These are phyloP conservation scores for Vireo griseus DNA, from an alignment of 2,797 vertebrate species.

Conservation along the genomic window DNA sequence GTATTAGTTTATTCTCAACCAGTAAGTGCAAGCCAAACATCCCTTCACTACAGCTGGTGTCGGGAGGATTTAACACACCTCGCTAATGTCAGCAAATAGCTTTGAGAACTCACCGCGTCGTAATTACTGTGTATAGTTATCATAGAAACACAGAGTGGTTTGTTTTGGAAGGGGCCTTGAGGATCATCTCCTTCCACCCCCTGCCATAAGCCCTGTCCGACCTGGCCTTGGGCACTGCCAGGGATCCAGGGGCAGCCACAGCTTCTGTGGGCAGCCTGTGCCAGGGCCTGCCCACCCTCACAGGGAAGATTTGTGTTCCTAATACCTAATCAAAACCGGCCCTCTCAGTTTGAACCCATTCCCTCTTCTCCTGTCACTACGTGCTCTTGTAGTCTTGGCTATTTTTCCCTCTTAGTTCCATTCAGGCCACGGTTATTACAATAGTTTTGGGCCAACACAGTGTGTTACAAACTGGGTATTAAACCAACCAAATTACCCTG, in stretches of 20 bases:
- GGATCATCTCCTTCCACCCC: rapidly evolving
- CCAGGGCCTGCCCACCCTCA: background rate
- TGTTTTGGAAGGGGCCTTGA: background rate
- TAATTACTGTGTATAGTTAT: rapidly evolving
- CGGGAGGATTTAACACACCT: rapidly evolving
- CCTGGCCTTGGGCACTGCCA: too few species aligned
- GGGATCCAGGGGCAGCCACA: background rate
- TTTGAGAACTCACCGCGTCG: rapidly evolving
- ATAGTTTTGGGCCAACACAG: rapidly evolving
- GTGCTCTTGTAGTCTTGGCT: rapidly evolving
- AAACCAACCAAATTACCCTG: background rate
- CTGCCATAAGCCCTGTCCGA: rapidly evolving
- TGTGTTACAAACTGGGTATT: rapidly evolving
- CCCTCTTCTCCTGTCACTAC: background rate
- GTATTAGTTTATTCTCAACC: rapidly evolving
- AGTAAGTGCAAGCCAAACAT: rapidly evolving
- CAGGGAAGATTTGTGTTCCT: background rate
- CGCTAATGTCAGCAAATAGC: too few species aligned
- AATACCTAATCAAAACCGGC: background rate
- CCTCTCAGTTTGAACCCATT: background rate
- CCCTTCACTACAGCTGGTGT: rapidly evolving
- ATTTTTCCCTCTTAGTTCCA: rapidly evolving
- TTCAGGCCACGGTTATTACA: background rate
- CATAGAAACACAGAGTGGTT: background rate
- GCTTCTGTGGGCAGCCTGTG: background rate